Evolutionary conservation across 2,888 invertebrate genomes (phyloP), one percentile per base, ranked within the genome.

Genomic region (Lasius platythorax): DNA sequence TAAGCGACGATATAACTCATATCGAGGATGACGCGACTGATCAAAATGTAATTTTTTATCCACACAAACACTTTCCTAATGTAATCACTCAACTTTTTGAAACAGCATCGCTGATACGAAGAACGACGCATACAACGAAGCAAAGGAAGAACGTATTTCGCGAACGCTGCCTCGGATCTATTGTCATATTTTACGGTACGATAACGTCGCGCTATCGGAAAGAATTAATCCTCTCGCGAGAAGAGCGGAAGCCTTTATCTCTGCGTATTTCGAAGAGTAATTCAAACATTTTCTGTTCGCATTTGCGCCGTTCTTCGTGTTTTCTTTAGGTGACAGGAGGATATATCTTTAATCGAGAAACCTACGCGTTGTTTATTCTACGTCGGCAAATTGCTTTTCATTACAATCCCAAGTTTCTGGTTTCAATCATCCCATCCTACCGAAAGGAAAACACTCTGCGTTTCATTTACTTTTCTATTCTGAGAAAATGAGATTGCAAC

Each of bases 321-420:
- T 75, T 75, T 75, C 15, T 23, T 37, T 50, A 9, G 33, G n/a
- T n/a, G 43, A 33, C 75, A 64, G 46, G 9, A 33, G n/a, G 2
- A 75, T 33, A 64, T 28, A 58, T n/a, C 40, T 75, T 75, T 75
- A 63, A 75, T 75, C 18, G 11, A 53, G 53, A 75, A 37, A 33
- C 63, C 75, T 6, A 75, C 63, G 43, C 33, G 15, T 23, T 75
- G 63, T 50, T 63, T 75, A 46, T 46, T 43, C 63, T 63, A 50
- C 58, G n/a, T 18, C 43, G 9, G 46, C n/a, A 75, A 75, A 23
- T 37, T 64, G 33, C 63, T 64, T 33, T 75, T 37, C 11, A 50
- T 56, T 63, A 63, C 40, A 15, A 8, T 18, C 28, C 5, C n/a
- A 15, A 8, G 72, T 33, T 11, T 18, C 28, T 37, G 12, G 28